phyloP scores from a whole-genome alignment of 2,888 invertebrate genomes.

The Blomia tropicalis region DNA sequence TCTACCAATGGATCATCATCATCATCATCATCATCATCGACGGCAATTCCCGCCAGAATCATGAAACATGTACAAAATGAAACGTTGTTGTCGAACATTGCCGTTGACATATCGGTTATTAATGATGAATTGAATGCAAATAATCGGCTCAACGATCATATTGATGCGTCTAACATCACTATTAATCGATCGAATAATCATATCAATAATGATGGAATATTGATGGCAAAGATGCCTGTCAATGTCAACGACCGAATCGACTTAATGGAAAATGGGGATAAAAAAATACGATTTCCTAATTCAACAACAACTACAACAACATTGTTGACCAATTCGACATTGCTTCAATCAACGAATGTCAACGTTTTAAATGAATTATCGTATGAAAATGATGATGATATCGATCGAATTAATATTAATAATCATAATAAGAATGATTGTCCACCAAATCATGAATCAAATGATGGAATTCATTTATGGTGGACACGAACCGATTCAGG shows the following conservation, averaged over 20 bases:
- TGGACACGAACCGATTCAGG: slow-evolving; percentile 31
- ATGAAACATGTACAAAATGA: neutral
- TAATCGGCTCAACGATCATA: neutral
- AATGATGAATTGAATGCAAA: slow-evolving; percentile 5
- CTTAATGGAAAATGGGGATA: neutral
- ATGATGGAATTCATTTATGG: neutral
- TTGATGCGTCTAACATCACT: neutral
- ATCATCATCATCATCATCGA: neutral
- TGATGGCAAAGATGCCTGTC: neutral
- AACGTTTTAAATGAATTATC: no score
- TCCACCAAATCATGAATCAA: neutral
- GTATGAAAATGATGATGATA: no score
- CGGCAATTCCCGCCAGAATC: neutral
- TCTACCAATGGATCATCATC: no score
- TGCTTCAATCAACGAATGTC: no score
- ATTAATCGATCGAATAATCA: neutral
- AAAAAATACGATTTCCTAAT: neutral
- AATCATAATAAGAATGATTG: neutral
- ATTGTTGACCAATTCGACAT: no score
- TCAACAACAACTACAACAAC: neutral
- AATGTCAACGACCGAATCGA: neutral
- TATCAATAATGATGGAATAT: neutral
- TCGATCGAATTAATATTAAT: no score
- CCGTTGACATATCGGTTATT: neutral
- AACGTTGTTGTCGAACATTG: neutral